A percentile compares a stretch with the other conserved stretches of the same genome.
phyloP scores from a whole-genome alignment of 2,113 vertebrate species.

The Pelvicachromis taeniatus region DNA sequence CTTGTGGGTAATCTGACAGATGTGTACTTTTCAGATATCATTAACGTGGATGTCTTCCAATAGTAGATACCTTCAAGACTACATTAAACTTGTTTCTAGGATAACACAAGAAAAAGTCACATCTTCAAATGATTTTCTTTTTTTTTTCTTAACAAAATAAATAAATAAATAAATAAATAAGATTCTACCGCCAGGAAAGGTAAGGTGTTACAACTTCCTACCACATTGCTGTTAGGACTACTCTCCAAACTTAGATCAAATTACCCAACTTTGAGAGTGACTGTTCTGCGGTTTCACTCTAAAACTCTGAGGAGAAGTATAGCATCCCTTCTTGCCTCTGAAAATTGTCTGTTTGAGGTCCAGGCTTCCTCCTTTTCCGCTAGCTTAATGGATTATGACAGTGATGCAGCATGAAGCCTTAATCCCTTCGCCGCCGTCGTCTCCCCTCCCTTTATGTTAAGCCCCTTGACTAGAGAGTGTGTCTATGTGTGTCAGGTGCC shows the following conservation, averaged over 20 bases:
- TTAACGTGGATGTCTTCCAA: not conserved
- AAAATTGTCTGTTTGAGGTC: conserved; percentile 52
- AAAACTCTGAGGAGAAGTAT: conserved; percentile 10
- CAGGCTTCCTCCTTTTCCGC: conserved; percentile 35
- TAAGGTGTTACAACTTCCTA: not conserved
- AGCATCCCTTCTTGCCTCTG: not conserved
- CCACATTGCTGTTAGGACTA: not conserved
- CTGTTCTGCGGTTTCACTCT: conserved; percentile 9
- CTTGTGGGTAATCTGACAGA: not conserved
- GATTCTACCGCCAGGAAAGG: not conserved
- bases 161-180: not conserved
- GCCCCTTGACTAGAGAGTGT: conserved; percentile 39
- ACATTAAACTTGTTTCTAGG: not conserved
- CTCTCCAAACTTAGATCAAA: not conserved
- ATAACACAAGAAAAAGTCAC: not conserved
- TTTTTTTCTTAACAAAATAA: not conserved
- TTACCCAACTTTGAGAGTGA: not conserved
- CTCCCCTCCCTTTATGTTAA: conserved; percentile 58
- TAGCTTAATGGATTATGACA: conserved; percentile 63
- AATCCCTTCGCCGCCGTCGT: conserved; percentile 41
- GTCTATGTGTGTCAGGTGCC: conserved; percentile 34
- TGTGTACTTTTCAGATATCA: not conserved
- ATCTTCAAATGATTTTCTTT: not conserved
- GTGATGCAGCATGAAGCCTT: conserved; percentile 61
- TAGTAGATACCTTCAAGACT: not conserved